Evolutionary conservation across 1,140 invertebrate species (phyloP).

Genomic region (Drosophila biarmipes): DNA sequence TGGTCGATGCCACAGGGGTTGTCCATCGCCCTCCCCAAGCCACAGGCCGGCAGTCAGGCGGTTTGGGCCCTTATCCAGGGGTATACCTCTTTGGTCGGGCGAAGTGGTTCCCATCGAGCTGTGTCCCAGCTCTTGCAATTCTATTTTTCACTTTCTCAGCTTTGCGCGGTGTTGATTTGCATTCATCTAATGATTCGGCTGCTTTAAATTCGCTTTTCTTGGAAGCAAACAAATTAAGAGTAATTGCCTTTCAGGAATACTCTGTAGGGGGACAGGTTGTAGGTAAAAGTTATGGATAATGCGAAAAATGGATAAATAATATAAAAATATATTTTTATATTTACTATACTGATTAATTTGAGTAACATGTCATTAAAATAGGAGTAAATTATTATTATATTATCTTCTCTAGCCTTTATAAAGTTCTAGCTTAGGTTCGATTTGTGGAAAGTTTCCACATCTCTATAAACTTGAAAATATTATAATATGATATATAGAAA

Average conservation of each 20-base stretch:
- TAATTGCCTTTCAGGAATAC: slow-evolving; percentile 15
- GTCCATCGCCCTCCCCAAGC: background rate
- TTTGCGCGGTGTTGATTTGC: slow-evolving; percentile 5
- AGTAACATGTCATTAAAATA: no score
- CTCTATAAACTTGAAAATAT: no score
- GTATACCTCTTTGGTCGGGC: background rate
- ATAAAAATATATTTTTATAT: no score
- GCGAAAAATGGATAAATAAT: no score
- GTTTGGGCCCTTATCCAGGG: background rate
- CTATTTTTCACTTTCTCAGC: slow-evolving; percentile 20
- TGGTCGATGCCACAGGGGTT: background rate
- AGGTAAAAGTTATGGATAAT: no score
- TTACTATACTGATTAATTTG: no score
- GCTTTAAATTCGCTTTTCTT: slow-evolving; percentile 20
- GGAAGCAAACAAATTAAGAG: slow-evolving; percentile 10
- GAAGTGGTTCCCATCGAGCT: background rate
- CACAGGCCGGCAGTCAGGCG: background rate
- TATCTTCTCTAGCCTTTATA: no score
- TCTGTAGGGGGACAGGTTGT: background rate
- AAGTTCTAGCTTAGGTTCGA: no score
- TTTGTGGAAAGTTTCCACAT: no score
- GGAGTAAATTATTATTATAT: no score
- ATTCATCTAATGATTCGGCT: slow-evolving; percentile 15
- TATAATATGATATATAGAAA: no score
- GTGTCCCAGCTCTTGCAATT: background rate